These are phyloP conservation scores for Dolichomitus sp. DNA, from an alignment of 2,888 invertebrate genomes.

Conservation along the genomic window DNA sequence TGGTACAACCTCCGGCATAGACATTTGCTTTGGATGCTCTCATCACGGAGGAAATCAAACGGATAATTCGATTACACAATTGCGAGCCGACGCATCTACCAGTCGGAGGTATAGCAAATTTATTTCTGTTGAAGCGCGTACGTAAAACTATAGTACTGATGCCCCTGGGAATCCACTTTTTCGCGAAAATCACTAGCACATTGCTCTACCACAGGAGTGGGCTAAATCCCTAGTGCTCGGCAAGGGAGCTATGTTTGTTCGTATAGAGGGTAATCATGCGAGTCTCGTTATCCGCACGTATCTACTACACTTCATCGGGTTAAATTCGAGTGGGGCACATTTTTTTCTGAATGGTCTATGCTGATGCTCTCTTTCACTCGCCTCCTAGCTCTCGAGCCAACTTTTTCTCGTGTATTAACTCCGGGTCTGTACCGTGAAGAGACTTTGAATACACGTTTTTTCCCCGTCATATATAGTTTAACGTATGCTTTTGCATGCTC, in stretches of 20 bases:
- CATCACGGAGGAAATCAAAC: conserved; percentile 63
- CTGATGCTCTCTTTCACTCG: conserved; percentile 14
- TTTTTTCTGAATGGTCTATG: conserved; percentile 24
- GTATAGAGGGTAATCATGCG: conserved; percentile 37
- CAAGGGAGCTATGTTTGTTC: conserved; percentile 30
- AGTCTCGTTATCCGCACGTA: conserved; percentile 47
- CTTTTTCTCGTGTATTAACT: conserved; percentile 10
- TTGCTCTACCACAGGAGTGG: not conserved
- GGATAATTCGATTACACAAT: conserved; percentile 68
- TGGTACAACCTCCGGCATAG: conserved; percentile 10
- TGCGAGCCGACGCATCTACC: conserved; percentile 44
- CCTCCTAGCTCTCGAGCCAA: conserved; percentile 1
- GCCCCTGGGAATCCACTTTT: conserved; percentile 17
- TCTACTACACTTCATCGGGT: conserved; percentile 12
- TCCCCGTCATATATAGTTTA: not conserved
- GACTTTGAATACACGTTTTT: conserved; percentile 26
- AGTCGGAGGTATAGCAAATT: conserved; percentile 33
- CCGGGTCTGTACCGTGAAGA: not conserved
- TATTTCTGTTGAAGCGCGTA: conserved; percentile 29
- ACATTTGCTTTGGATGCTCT: conserved; percentile 32
- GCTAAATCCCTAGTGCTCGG: conserved; percentile 18
- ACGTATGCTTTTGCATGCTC: not conserved
- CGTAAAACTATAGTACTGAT: conserved; percentile 14
- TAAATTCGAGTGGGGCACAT: conserved; percentile 31
- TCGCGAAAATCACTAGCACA: conserved; percentile 33